Evolutionary conservation across 37 sponge, comb jelly and placozoan species (phyloP).

Genomic region (Lycopodina hypogea): DNA sequence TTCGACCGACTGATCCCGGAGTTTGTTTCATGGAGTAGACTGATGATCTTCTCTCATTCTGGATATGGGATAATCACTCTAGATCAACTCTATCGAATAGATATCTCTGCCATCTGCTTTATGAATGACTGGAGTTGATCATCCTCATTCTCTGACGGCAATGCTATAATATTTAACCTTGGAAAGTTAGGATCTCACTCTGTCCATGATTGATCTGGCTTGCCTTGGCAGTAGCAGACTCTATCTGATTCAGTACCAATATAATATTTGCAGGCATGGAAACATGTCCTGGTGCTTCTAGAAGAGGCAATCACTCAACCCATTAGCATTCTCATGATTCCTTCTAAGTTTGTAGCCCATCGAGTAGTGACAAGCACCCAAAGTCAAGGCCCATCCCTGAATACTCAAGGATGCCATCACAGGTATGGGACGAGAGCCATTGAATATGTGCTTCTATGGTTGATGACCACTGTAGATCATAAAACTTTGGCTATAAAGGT

Average conservation of each 20-base stretch:
- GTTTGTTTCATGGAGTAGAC: not conserved
- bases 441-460: not conserved
- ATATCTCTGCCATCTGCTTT: not conserved
- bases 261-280: not conserved
- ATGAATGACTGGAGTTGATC: not conserved
- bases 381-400: too few species aligned
- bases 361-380: too few species aligned
- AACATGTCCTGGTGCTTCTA: not conserved
- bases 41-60: not conserved
- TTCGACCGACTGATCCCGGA: not conserved
- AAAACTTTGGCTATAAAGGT: too few species aligned
- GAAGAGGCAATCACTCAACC: not conserved
- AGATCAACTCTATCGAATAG: not conserved
- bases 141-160: not conserved
- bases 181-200: not conserved
- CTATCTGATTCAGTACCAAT: not conserved
- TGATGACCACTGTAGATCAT: too few species aligned
- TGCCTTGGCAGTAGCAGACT: not conserved
- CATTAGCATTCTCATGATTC: too few species aligned
- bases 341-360: not conserved
- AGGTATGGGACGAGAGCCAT: not conserved
- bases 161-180: not conserved
- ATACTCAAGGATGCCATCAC: too few species aligned
- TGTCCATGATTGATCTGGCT: not conserved
- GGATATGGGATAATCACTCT: too few species aligned